Base-by-base conservation (phyloP, 2,888 invertebrate species). In the Acrobasis repandana region DNA sequence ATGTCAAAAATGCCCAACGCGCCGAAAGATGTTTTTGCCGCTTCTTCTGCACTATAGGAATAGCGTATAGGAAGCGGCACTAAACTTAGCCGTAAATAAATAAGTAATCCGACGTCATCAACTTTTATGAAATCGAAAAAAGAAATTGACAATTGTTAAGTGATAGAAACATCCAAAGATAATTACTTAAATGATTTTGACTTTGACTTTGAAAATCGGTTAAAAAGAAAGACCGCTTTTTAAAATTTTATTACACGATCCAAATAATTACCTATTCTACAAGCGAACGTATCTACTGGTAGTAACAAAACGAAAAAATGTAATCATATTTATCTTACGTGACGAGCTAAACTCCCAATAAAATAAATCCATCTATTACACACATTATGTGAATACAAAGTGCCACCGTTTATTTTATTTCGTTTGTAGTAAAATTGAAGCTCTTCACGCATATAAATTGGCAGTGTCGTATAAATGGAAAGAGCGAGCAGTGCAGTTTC, bases 371-470 rank as follows among this genome's bases (percentile, higher is more conserved):
- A 65, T 65, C 64, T 63, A 66, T 63, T 58, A 48, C 57, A 36
- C 33, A 62, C 65, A 56, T n/a, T 61, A 52, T 51, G 63, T 63
- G 68, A 70, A 70, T 68, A 70, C 70, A 67, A 68, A 70, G 63
- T 67, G 58, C 61, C 61, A 56, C 57, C 65, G 65, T 67, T 65
- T 50, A 68, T 67, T 72, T 69, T 69, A 66, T 69, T 68, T 66
- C 69, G 61, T 64, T 63, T 61, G 69, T 71, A 70, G 73, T 79
- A 77, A 81, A 82, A 79, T 76, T 79, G 80, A 80, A 77, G 75
- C 73, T 79, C 73, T 75, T 78, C 73, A 75, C 68, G 74, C 74
- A 71, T 76, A 82, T 82, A 81, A 80, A 84, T 83, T 80, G 79
- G 72, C 65, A 73, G 67, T 69, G 76, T 72, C 72, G 75, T 71